Evolutionary conservation across 2,888 invertebrate species (phyloP), one percentile per base, ranked within the genome.

Genomic region (Tillus elongatus): DNA sequence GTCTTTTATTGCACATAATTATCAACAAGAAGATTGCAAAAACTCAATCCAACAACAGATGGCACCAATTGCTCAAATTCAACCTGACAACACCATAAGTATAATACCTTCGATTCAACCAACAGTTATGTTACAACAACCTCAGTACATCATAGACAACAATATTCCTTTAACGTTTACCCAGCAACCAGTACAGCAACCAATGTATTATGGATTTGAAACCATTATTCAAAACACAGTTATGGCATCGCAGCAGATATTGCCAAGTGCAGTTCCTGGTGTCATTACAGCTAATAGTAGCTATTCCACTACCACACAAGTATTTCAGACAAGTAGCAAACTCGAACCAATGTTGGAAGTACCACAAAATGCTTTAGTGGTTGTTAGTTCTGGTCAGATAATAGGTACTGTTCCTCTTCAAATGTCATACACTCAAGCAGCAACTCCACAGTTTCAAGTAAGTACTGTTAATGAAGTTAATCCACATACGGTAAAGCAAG

Each of bases 191-290:
- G 78, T 79, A 10, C n/a, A n/a, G n/a, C 83, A 83, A 51, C 85
- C 85, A 3, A 78, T 87, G 52, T 85, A 84, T 53, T 86, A 86
- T 51, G 86, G 86, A 1, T 69, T 87, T 44, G 87, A 88, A 66
- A 87, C 87, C 0, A 86, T 87, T 36, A 87, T 88, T 2, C 86
- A 86, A 61, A 88, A 87, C 54, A 87, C 87, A 3, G 85, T 87
- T 1, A 86, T 87, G 86, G 84, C 84, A n/a, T 86, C 86, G 13
- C 85, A 85, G 57, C 87, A 87, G 56, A 85, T 86, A 57, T 78
- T 87, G 10, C 81, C 86, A 2, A 82, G 83, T 2, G 79, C 84
- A 3, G 79, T 86, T 70, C 84, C 82, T 42, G 85, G 86, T 30
- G 79, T 86, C 2, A 68, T 86, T 15, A 82, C 85, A 36, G 81